These are phyloP conservation scores for Anticlea derivata DNA, from an alignment of 2,888 invertebrate species.

Conservation along the genomic window DNA sequence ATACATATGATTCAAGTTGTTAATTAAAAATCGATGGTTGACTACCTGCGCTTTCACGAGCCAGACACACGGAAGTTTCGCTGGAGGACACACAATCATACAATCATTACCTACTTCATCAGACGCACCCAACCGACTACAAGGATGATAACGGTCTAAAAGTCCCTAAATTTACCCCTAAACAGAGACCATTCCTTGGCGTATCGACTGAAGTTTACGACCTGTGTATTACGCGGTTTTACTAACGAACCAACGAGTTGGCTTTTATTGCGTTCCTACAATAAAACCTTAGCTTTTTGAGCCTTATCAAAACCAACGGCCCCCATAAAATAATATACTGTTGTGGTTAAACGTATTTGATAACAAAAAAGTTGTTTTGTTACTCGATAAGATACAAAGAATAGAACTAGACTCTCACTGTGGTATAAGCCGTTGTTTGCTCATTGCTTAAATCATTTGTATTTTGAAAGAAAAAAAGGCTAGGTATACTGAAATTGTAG, in stretches of 20 bases:
- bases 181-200: slow-evolving; percentile 3
- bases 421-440: neutral
- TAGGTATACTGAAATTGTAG: no score
- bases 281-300: slow-evolving; percentile 37
- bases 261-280: slow-evolving; percentile 34
- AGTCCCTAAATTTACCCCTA: slow-evolving; percentile 3
- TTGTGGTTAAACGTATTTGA: slow-evolving; percentile 37
- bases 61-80: no score
- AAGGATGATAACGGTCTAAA: neutral
- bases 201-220: slow-evolving; percentile 29
- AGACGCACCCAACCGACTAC: neutral
- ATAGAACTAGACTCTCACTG: slow-evolving; percentile 3
- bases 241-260: slow-evolving; percentile 38
- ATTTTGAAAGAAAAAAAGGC: no score
- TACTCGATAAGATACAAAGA: slow-evolving; percentile 31
- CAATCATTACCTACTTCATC: no score
- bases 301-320: slow-evolving; percentile 41
- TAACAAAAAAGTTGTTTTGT: slow-evolving; percentile 37
- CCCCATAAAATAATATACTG: slow-evolving; percentile 39
- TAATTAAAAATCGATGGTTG: no score
- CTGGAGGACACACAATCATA: no score
- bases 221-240: slow-evolving; percentile 36
- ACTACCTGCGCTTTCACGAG: no score
- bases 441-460: no score
- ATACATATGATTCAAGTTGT: no score